Evolutionary conservation across 2,797 vertebrate genomes (phyloP), one percentile per base, ranked within the genome.

Genomic region (Yasuhikotakia modesta): DNA sequence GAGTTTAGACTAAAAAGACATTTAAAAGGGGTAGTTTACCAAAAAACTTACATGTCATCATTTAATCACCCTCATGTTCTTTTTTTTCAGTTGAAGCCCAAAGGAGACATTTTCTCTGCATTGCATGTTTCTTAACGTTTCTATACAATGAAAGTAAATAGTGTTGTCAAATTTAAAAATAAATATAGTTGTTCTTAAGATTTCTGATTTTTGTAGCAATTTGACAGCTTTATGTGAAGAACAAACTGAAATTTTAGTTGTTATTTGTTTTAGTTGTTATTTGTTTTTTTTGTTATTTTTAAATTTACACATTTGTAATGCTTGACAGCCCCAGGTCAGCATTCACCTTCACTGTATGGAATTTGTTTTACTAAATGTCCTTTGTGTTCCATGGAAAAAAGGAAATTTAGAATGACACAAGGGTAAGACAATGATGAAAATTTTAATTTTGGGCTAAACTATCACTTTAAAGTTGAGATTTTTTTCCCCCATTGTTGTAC

Each of bases 401-500:
- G 11, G 3, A 46, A 46, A 12, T 46, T 46, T 14, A 14, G 22
- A 16, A 27, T 27, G 2, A 27, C 12, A 27, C 12, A 19, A 60
- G 14, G 6, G 24, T 2, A 3, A 14, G 13, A 14, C 12, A 58
- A 58, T 16, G 5, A 24, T 57, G 22, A 4, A 3, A 13, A 14
- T 24, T 27, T 58, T 16, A 27, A 5, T 27, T 30, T 16, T 30
- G 2, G 17, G 27, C 16, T 61, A 14, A 61, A 61, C 30, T 32
- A 32, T 16, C 12, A 3, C 5, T 72, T 72, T 46, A 72, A 27
- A 50, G 19, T 16, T 5, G 24, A 50, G 12, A 50, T 24, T 43
- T 76, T 4, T 5, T 35, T 27, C 32, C 32, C 32, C 32, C 4
- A 35, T 69, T 52, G 58, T 71, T 79, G 64, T 67, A 76, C 63